Evolutionary conservation across 2,113 vertebrate species (phyloP).

Genomic region (Geococcyx californianus): DNA sequence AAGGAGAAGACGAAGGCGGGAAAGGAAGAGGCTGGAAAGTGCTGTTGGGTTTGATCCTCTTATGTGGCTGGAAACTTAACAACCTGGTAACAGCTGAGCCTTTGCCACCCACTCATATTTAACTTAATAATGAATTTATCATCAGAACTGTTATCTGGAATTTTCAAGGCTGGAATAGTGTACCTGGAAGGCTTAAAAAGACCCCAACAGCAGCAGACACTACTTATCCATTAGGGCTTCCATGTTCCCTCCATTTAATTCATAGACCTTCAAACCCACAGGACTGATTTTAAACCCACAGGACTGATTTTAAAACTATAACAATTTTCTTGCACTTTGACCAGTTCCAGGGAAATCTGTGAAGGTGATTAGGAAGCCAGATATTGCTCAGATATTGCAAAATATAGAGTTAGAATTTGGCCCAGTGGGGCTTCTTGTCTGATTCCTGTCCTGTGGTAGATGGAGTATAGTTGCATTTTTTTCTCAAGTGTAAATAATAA

Average conservation of each 20-base stretch:
- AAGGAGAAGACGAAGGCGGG: not conserved
- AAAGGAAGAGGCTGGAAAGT: not conserved
- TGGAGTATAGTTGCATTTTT: not conserved
- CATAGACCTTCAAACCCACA: not conserved
- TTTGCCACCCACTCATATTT: not conserved
- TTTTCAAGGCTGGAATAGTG: conserved; percentile 14
- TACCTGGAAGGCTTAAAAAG: not conserved
- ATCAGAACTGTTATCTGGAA: not conserved
- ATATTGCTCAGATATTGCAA: not conserved
- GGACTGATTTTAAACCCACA: not conserved
- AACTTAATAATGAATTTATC: not conserved
- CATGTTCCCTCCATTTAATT: not conserved
- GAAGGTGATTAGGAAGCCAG: not conserved
- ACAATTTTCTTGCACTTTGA: not conserved
- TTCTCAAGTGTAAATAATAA: not conserved
- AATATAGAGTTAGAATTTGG: not conserved
- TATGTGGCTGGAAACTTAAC: not conserved
- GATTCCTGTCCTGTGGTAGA: not conserved
- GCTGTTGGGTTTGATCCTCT: not conserved
- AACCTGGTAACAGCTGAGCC: not conserved
- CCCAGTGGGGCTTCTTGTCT: not conserved
- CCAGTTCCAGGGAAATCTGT: not conserved
- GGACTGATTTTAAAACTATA: not conserved
- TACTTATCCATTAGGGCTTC: not conserved
- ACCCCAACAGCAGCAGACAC: not conserved